phyloP scores from a whole-genome alignment of 2,888 invertebrate genomes.

The Euspilapteryx auroguttella region DNA sequence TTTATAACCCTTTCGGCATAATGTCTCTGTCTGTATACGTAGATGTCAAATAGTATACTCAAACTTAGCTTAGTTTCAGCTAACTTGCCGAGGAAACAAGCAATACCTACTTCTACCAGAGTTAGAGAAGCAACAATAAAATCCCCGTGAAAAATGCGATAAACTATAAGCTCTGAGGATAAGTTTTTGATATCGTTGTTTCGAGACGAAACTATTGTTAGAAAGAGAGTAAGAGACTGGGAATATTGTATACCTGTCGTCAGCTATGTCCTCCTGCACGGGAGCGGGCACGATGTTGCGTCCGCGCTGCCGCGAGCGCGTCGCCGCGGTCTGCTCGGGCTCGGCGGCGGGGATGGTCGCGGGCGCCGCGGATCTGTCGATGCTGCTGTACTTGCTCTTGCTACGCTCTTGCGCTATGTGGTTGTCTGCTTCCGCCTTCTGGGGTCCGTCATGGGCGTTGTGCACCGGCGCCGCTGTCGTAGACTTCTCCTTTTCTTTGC shows the following conservation, averaged over 20 bases:
- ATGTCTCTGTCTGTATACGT: no score
- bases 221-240: no score
- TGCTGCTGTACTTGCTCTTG: constrained; percentile 58
- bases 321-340: constrained; percentile 57
- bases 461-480: constrained; percentile 25
- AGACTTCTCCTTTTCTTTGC: constrained; percentile 18
- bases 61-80: no score
- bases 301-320: constrained; percentile 47
- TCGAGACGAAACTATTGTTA: no score
- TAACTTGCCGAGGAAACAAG: no score
- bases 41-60: no score
- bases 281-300: constrained; percentile 44
- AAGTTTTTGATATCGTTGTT: no score
- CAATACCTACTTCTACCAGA: no score
- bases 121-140: no score
- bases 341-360: constrained; percentile 56
- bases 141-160: no score
- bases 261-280: constrained; percentile 54
- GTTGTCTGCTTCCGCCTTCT: constrained; percentile 45
- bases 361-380: constrained; percentile 48
- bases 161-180: no score
- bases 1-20: no score
- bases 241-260: constrained; percentile 43
- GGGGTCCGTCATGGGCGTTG: constrained; percentile 66
- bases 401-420: constrained; percentile 42